Base-by-base conservation (phyloP, 2,888 invertebrate species). In the Bruchidius siliquastri region DNA sequence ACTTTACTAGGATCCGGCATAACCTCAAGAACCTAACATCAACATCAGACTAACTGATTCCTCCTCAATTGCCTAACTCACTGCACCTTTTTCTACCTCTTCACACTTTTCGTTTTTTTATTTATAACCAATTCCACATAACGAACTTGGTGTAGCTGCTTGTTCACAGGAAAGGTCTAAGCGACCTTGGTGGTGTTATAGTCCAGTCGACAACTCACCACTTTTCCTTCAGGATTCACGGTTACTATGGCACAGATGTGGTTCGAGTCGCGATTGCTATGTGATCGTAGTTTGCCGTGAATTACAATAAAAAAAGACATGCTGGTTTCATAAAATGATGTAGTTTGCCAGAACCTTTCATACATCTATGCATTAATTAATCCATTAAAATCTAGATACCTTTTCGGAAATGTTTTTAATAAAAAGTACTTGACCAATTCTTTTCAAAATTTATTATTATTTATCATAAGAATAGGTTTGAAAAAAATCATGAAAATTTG, bases 61-160 rank as follows among this genome's bases (percentile, higher is more conserved):
- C 68, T 68, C 22, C 22, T 68, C 13, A 68, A 8, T 22, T 68
- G 21, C 8, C 68, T 22, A 68, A 21, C 22, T 68, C 68, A 68
- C 68, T 68, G 21, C 68, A 68, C 68, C 22, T 68, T 68, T 76
- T 73, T 72, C 77, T 74, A 74, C 72, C 73, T 76, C 74, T 70
- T 75, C 78, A 78, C 80, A 79, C 79, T 75, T 73, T 77, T 75
- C 74, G n/a, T n/a, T 75, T 72, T 67, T 72, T 69, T 70, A 18
- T 74, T 67, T 72, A 67, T 26, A 22, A 82, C 82, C 82, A 82
- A 82, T 82, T 82, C 82, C 77, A 80, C 79, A 77, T 74, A 81
- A 80, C 82, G 82, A 82, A 81, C 79, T 80, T 81, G 82, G 82
- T 81, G 80, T 81, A 76, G 75, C 77, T 49, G 49, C 49, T 49